Evolutionary conservation across 2,113 vertebrate genomes (phyloP).

Genomic region (Proteles cristata): DNA sequence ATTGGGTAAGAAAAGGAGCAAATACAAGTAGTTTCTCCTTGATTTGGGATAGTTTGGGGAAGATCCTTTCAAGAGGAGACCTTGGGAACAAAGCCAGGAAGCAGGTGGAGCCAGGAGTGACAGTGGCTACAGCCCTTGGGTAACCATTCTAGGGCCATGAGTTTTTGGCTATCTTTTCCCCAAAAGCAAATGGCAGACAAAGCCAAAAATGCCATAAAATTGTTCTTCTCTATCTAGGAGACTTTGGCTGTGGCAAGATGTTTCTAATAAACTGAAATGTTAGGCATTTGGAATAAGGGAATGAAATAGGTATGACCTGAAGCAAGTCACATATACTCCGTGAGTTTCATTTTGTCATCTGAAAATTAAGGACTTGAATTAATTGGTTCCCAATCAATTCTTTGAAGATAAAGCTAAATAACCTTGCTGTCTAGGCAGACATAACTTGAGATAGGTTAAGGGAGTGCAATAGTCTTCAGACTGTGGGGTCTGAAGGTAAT

Average conservation of each 20-base stretch:
- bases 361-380: constrained; percentile 2
- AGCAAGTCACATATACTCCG: neutral
- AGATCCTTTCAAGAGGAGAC: neutral
- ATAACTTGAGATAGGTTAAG: neutral
- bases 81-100: neutral
- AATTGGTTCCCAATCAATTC: neutral
- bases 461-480: neutral
- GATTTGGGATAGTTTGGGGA: constrained; percentile 14
- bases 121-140: neutral
- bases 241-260: neutral
- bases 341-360: neutral
- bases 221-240: neutral
- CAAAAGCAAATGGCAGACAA: neutral
- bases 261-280: neutral
- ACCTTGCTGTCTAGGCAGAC: neutral
- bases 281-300: neutral
- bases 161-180: neutral
- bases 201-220: neutral
- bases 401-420: constrained; percentile 30
- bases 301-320: neutral
- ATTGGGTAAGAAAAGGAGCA: constrained; percentile 70
- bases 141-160: neutral
- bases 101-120: neutral
- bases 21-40: constrained; percentile 64
- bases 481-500: neutral